Base-by-base conservation (phyloP, 2,113 vertebrate species). In the Anolis sagrei region DNA sequence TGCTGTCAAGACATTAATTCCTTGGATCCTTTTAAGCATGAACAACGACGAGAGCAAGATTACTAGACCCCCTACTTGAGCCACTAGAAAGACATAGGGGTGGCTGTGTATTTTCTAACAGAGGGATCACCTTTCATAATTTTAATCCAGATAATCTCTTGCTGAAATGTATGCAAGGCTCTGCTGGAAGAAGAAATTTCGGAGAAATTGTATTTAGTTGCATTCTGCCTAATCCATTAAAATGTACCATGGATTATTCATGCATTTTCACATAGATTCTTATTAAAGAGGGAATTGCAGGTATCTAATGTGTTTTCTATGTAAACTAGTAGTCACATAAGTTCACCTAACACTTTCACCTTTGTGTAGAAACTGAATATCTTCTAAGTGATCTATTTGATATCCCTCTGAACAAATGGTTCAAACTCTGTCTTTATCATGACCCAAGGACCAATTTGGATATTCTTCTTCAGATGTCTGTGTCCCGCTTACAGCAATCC, bases 31-130 rank as follows among this genome's bases (percentile, higher is more conserved):
- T 1, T 27, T n/a, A 77, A 8, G 48, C 29, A 81, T 75, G 34
- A 25, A 0, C 18, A n/a, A 9, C n/a, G 0, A 58, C 2, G 14
- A 0, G 0, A 0, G 2, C 16, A 1, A 51, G 19, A 1, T 62
- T 4, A 0, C 18, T 18, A 9, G 48, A 9, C 21, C 66, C 76
- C 77, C 69, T 10, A 14, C 51, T 0, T 0, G 11, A n/a, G 49
- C 54, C 44, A 39, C 5, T 0, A 9, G 13, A 76, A 85, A 79
- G 69, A 27, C 27, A 23, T 0, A 0, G 34, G 2, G 18, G 49
- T 10, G 1, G 0, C 1, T 6, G 1, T 0, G 0, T 0, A 0
- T 29, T 25, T 8, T 16, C 11, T 48, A 27, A 84, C 1, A 0
- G 1, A 7, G 23, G 54, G 29, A 5, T 0, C 0, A 23, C 1